Percentiles rank a stretch among this genome's conserved stretches.
These are phyloP conservation scores for Eretmocerus hayati DNA, from an alignment of 2,888 invertebrate genomes.

Conservation along the genomic window DNA sequence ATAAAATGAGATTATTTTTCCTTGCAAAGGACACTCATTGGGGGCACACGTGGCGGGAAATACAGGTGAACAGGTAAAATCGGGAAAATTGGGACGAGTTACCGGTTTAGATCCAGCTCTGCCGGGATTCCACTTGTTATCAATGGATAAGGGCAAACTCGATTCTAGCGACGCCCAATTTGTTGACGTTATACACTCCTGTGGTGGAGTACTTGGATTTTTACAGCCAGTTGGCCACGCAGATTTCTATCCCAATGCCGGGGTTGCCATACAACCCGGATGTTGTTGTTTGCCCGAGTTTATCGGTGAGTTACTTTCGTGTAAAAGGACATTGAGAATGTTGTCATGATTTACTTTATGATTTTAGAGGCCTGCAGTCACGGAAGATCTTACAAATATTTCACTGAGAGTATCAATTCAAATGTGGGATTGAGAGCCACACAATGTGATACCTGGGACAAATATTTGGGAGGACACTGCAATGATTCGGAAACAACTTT, in stretches of 20 bases:
- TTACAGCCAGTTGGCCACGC: constrained; percentile 39
- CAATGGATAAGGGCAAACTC: constrained; percentile 34
- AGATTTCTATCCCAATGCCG: constrained; percentile 47
- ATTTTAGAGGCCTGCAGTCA: constrained; percentile 49
- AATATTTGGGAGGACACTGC: constrained; percentile 36
- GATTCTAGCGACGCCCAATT: constrained; percentile 42
- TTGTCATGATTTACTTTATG: too few species aligned
- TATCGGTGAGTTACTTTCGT: constrained; percentile 34
- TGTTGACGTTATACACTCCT: constrained; percentile 46
- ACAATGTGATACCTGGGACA: constrained; percentile 43
- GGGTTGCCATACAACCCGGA: constrained; percentile 44
- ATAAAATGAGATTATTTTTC: too few species aligned
- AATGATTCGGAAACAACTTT: constrained; percentile 24
- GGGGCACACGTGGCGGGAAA: constrained; percentile 46
- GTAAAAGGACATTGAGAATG: not conserved
- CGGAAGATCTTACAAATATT: constrained; percentile 46
- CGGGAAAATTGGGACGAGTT: constrained; percentile 44
- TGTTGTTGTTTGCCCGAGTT: constrained; percentile 43
- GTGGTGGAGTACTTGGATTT: constrained; percentile 44
- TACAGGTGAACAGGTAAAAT: constrained; percentile 31
- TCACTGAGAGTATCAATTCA: constrained; percentile 47
- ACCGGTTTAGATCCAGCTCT: constrained; percentile 49
- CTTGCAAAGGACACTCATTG: constrained; percentile 39
- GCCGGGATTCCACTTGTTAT: constrained; percentile 41
- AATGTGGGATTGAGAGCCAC: constrained; percentile 38